Evolutionary conservation across 2,113 vertebrate species (phyloP), one percentile per base, ranked within the genome.

Genomic region (Python bivittatus): DNA sequence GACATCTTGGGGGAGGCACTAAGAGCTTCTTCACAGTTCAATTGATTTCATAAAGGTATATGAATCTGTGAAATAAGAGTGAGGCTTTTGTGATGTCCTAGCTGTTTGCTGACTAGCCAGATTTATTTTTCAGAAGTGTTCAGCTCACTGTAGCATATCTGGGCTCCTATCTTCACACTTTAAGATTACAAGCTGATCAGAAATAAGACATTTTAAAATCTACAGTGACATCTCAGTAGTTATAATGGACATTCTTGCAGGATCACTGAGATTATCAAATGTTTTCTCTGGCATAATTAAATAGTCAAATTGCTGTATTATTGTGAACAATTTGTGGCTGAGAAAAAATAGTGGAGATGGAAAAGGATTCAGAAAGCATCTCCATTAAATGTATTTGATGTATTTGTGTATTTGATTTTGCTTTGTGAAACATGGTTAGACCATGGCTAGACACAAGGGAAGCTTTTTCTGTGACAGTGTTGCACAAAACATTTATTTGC

Each of bases 11-110:
- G 56, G 7, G 72, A 42, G 72, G 72, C 33, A 94, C 92, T 90
- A 83, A 33, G 85, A 0, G 1, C 22, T 83, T 53, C 53, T 94
- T 88, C 48, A 57, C 61, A 23, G 93, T 91, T 48, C 84, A 54
- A 52, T 86, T 79, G 85, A 25, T 94, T 92, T 94, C 79, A 48
- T 42, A 64, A 9, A 15, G n/a, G 72, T 92, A 23, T 83, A 6
- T 52, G 56, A 89, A 88, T 90, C 91, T 15, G 0, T 0, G 27
- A 92, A 93, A 61, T n/a, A 94, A 86, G 48, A 54, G 54, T 91
- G 89, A 86, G 52, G 42, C 25, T 12, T 85, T 60, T 54, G 93
- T 87, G 44, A 42, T 92, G 53, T 84, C 10, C 10, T 6, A 38
- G 57, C 20, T 64, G 0, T 44, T 64, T 29, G 83, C 90, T 87